These are phyloP conservation scores for Calliphora vomitoria DNA, from an alignment of 2,888 invertebrate species.

Conservation along the genomic window DNA sequence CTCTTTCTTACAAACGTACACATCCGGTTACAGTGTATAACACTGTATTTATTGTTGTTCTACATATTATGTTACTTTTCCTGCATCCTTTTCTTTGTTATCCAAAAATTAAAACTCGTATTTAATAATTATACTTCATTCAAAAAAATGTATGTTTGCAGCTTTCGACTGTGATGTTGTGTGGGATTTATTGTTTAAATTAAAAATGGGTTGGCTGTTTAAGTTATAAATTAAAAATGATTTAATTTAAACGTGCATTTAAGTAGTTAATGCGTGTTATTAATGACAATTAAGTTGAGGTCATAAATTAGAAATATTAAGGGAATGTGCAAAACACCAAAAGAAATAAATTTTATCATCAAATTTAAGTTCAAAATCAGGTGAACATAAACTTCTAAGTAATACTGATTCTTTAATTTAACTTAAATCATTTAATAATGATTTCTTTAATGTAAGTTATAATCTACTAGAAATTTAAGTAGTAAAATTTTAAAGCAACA, in stretches of 20 bases:
- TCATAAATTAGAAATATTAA: neutral
- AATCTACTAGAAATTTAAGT: too few relatives aligned
- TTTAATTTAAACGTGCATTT: neutral
- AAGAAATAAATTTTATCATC: too few relatives aligned
- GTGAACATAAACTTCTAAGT: too few relatives aligned
- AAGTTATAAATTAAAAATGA: neutral
- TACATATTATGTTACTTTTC: neutral
- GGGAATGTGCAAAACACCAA: too few relatives aligned
- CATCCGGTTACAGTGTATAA: too few relatives aligned
- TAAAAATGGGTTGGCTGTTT: neutral
- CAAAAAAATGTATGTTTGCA: neutral
- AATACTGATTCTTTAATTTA: too few relatives aligned
- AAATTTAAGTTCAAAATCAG: too few relatives aligned
- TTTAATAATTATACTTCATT: neutral
- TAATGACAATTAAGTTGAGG: neutral
- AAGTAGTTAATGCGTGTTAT: neutral
- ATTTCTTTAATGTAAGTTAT: too few relatives aligned
- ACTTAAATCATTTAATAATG: too few relatives aligned
- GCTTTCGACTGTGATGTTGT: neutral
- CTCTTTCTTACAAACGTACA: neutral
- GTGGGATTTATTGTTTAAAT: neutral
- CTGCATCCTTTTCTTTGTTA: neutral
- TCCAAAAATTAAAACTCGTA: neutral
- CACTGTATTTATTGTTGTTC: neutral
- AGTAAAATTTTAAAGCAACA: too few relatives aligned